Evolutionary conservation across 1,140 invertebrate species (phyloP).

Genomic region (Drosophila kikkawai): DNA sequence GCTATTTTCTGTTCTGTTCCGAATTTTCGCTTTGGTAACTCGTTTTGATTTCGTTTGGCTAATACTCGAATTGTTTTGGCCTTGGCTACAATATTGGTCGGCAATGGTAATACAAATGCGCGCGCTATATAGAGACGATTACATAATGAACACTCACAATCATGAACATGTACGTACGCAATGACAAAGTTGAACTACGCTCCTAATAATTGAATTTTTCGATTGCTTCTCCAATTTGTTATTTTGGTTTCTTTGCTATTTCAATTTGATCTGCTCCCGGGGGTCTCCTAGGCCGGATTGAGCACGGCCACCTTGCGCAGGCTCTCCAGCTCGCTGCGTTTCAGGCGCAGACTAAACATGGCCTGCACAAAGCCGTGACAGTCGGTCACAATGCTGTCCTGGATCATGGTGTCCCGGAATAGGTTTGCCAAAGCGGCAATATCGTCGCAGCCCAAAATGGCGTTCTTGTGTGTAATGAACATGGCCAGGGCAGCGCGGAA

Average conservation of each 20-base stretch:
- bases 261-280: conserved; percentile 36
- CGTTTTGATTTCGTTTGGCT: conserved; percentile 49
- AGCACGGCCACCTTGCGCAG: conserved; percentile 86
- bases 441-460: conserved; percentile 89
- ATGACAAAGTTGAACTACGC: conserved; percentile 70
- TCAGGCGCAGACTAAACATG: conserved; percentile 90
- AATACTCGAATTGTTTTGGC: conserved; percentile 69
- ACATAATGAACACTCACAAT: conserved; percentile 45
- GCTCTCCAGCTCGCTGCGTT: conserved; percentile 87
- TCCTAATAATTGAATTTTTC: conserved; percentile 81
- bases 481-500: conserved; percentile 93
- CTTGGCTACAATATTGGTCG: conserved; percentile 60
- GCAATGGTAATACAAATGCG: conserved; percentile 51
- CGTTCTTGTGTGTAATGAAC: conserved; percentile 89
- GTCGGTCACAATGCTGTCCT: conserved; percentile 88
- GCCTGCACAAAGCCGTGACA: conserved; percentile 92
- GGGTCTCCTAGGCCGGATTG: conserved; percentile 75
- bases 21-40: conserved; percentile 69
- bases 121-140: conserved; percentile 44
- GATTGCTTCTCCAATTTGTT: conserved; percentile 71
- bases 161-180: conserved; percentile 37
- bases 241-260: conserved; percentile 48
- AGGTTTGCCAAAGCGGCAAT: conserved; percentile 89
- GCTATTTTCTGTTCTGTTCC: conserved; percentile 33
- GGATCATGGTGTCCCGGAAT: conserved; percentile 89